phyloP scores from a whole-genome alignment of 2,888 invertebrate genomes.

The Invenusta paracnida region DNA sequence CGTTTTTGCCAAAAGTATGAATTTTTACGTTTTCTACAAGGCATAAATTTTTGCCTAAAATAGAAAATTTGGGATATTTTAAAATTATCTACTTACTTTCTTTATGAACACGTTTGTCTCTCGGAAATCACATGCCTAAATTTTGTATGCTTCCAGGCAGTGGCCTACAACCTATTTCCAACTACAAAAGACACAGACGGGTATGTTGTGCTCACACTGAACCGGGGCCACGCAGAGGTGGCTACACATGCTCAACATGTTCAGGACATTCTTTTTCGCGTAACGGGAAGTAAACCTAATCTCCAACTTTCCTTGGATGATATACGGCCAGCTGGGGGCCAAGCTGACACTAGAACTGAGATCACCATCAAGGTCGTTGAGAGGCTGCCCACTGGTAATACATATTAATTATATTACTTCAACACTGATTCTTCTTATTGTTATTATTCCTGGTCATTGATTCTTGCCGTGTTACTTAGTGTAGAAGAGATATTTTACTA shows the following conservation, averaged over 20 bases:
- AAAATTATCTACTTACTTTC: too few species aligned
- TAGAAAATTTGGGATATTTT: too few species aligned
- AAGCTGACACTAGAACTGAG: slow-evolving; percentile 73
- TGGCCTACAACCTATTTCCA: slow-evolving; percentile 83
- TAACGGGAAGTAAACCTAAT: slow-evolving; percentile 77
- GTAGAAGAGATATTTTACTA: too few species aligned
- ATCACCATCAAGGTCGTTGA: slow-evolving; percentile 72
- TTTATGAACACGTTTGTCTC: too few species aligned
- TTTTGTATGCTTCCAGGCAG: slow-evolving; percentile 68
- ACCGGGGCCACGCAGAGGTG: slow-evolving; percentile 75
- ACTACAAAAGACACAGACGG: slow-evolving; percentile 84
- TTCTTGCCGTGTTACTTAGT: too few species aligned
- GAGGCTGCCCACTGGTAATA: slow-evolving; percentile 63
- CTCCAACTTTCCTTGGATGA: slow-evolving; percentile 73
- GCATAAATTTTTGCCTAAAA: too few species aligned
- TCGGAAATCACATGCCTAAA: too few species aligned
- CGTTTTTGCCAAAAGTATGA: too few species aligned
- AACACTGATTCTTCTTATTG: too few species aligned
- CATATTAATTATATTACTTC: too few species aligned
- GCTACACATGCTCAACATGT: slow-evolving; percentile 71
- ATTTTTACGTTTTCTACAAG: too few species aligned
- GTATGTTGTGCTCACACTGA: slow-evolving; percentile 76
- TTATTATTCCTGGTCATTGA: too few species aligned
- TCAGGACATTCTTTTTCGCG: slow-evolving; percentile 54
- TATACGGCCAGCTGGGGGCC: slow-evolving; percentile 69